Base-by-base conservation (phyloP, 64 coral and sea anemone species). In the Montipora cactus region DNA sequence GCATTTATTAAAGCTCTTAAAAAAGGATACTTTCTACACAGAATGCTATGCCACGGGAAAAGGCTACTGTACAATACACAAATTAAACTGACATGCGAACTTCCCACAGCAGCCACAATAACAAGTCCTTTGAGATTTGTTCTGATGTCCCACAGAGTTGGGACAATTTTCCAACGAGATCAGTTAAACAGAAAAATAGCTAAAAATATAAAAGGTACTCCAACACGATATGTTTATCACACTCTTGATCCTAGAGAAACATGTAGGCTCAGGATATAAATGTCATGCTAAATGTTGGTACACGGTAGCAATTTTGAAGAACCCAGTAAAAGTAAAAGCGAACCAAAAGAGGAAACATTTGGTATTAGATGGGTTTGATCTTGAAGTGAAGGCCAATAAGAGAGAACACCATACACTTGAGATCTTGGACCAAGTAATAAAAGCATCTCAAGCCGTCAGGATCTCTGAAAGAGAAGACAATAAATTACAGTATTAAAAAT, bases 371-470 rank as follows among this genome's bases (percentile, higher is more conserved):
- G 15, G 97, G 97, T 77, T 98, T 98, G 89, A 98, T 98, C 74
- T 98, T 98, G 78, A 98, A 98, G 61, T 98, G 97, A 46, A 98
- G 92, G 12, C 97, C 97, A 58, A 98, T 98, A 13, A 96, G 89
- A 8, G 97, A 99, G 75, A 99, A 99, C 20, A 99, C 97, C 73
- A 99, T 89, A 58, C 97, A 99, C 67, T 99, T 99, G 22, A 99
- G 92, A 81, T 99, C 98, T 96, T 99, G 98, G 46, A 99, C 98
- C 9, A 99, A 90, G 18, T 99, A 99, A 75, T 99, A 99, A 66
- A 99, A 96, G 81, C 95, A 92, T 47, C 98, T 90, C 52, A 99
- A n/a, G 22, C 98, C 98, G 87, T 99, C 98, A 21, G 98, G 89
- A 55, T 99, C 98, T 78, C 98, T 99, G 67, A 22, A 81, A 68